Evolutionary conservation across 2,113 vertebrate genomes (phyloP).

Genomic region (Casuarius casuarius): DNA sequence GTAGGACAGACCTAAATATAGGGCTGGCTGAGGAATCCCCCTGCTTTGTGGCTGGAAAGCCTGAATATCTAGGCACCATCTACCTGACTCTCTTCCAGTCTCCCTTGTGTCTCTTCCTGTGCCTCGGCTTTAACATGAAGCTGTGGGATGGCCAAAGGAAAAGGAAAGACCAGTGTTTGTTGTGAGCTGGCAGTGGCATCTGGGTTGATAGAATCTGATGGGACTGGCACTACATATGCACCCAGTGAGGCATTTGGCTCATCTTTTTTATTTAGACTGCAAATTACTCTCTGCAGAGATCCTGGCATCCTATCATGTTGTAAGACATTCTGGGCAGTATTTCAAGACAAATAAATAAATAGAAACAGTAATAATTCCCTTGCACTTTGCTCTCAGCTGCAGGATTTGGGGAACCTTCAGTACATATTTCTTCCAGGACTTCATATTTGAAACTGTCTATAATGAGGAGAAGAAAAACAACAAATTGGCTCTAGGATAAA

Average conservation of each 20-base stretch:
- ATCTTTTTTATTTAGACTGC: background rate
- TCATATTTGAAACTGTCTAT: background rate
- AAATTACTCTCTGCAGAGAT: slow-evolving; percentile 12
- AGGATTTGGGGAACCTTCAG: background rate
- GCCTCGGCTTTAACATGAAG: background rate
- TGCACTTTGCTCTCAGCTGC: background rate
- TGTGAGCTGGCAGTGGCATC: background rate
- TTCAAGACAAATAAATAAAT: slow-evolving; percentile 45
- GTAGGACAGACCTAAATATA: background rate
- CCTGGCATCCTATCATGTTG: background rate
- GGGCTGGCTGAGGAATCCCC: background rate
- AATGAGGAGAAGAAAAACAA: background rate
- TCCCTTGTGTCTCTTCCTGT: background rate
- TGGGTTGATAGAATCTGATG: background rate
- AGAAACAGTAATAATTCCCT: slow-evolving; percentile 1
- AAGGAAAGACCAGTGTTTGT: background rate
- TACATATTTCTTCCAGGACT: background rate
- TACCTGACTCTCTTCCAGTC: background rate
- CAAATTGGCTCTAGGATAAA: background rate
- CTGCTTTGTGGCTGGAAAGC: background rate
- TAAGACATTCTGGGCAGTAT: background rate
- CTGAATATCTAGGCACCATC: background rate
- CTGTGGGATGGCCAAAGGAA: background rate
- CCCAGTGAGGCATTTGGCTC: background rate
- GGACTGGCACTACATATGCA: background rate